Evolutionary conservation across 2,888 invertebrate genomes (phyloP), one percentile per base, ranked within the genome.

Genomic region (Parnassius glacialis): DNA sequence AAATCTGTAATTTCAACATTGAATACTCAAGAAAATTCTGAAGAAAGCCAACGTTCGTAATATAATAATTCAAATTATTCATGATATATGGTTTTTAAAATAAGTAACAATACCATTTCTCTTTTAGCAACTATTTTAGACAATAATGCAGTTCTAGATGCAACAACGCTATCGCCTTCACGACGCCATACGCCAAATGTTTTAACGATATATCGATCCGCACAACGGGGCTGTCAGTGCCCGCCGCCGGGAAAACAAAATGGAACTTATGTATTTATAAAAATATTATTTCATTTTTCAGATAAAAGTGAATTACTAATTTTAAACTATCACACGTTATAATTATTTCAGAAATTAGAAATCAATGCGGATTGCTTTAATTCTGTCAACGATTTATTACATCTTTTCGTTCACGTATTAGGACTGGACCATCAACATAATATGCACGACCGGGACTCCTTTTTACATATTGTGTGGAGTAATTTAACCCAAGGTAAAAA

Each of bases 401-500:
- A 91, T 62, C 50, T 88, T 3, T 88, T 90, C 65, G 85, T 86
- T 1, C 90, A 90, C 54, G 64, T 89, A 1, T 68, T 90, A 13
- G 90, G 90, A 0, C 61, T 90, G 59, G 90, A 90, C n/a, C 90
- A 91, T 58, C 90, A 91, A 58, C 90, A 91, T 71, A 89, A 87
- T 55, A 87, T 84, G 83, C 74, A 87, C 61, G 90, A 91, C 53
- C 73, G 90, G 11, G 90, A 90, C 61, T 73, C 77, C 0, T 90
- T 77, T 61, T 68, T 91, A 0, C 81, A 84, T 50, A 83, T 91
- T 47, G 64, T 75, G 7, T 90, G 89, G 90, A 70, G 83, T 1
- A 78, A 88, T 54, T 74, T 90, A 2, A 78, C 83, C n/a, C 72
- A 74, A 68, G 86, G 90, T 87, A 70, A 69, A 60, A 47, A 16